Base-by-base conservation (phyloP, 2,888 invertebrate genomes). In the Pammene fasciana region DNA sequence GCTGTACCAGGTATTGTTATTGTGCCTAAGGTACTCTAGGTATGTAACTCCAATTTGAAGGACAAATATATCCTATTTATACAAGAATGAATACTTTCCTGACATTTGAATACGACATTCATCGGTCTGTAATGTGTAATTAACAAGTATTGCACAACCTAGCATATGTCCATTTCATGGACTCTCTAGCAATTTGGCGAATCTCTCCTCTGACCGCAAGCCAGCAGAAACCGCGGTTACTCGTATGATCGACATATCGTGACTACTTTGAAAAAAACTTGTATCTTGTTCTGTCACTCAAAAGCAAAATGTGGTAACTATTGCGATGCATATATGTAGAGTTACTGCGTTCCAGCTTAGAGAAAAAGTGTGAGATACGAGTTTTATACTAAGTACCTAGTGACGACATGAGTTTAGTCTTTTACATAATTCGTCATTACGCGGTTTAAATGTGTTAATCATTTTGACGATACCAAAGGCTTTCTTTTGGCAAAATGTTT, bases 191-290 rank as follows among this genome's bases (percentile, higher is more conserved):
- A 62, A 62, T 52, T 62, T 62, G 62, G n/a, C 41, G 14, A 26
- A 41, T 62, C 26, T 62, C 62, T 62, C 62, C 52, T 59, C n/a
- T 3, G 18, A 62, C 62, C 62, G 50, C 62, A 62, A 16, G 36
- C 14, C 54, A 6, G 56, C 7, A 57, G 50, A 36, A 38, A 61
- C 16, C 13, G 38, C 38, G 38, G 38, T 52, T 41, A 26, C 45
- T 26, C 26, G 26, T 50, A 38, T n/a, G 45, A 14, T 38, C 62
- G 38, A 41, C 38, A 10, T 48, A 38, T n/a, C n/a, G n/a, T n/a
- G n/a, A n/a, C n/a, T n/a, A n/a, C n/a, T n/a, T n/a, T n/a, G n/a
- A n/a, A n/a, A n/a, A n/a, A n/a, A n/a, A n/a, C n/a, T n/a, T n/a
- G n/a, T n/a, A n/a, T n/a, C n/a, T n/a, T n/a, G n/a, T n/a, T n/a